Base-by-base conservation (phyloP, 2,888 invertebrate species). In the Aphidius colemani region DNA sequence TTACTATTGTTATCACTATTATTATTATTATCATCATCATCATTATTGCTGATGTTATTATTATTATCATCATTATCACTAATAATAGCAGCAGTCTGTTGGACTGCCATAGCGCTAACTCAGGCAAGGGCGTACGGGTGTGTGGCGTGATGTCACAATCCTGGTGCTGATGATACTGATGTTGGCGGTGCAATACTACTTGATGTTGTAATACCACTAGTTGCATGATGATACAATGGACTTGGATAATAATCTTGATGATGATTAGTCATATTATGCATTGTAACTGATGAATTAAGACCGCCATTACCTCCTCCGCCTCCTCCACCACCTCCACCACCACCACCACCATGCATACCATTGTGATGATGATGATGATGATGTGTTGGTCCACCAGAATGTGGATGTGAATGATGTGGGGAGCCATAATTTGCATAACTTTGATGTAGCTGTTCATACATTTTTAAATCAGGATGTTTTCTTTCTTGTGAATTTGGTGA, bases 391-490 rank as follows among this genome's bases (percentile, higher is more conserved):
- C 76, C 76, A 46, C 74, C 84, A 71, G 88, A 84, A 71, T 88
- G 88, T 53, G 86, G 86, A 71, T 88, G 83, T 49, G 87, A 87
- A 76, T 87, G 88, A 71, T 88, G 84, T 6, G 75, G 80, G 60
- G 87, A 86, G 73, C 87, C 88, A 73, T 88, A 88, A 65, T 87
- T 87, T 46, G 85, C 85, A 72, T 88, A 88, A 41, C 79, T 81
- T 71, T 76, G 79, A 69, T 86, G 87, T 67, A 88, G 87, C 84
- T 92, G 93, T 78, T 93, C 94, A 85, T 95, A 95, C 93, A 95
- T 94, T 84, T 95, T 95, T 75, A 94, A 89, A 84, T 95, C 95
- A 71, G 94, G 78, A 0, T 81, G 81, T 51, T 82, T 82, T 49
- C 77, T 78, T 56, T 82, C 82, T 30, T 78, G 79, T 2, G 74